Evolutionary conservation across 2,113 vertebrate species (phyloP).

Genomic region (Macrotus californicus): DNA sequence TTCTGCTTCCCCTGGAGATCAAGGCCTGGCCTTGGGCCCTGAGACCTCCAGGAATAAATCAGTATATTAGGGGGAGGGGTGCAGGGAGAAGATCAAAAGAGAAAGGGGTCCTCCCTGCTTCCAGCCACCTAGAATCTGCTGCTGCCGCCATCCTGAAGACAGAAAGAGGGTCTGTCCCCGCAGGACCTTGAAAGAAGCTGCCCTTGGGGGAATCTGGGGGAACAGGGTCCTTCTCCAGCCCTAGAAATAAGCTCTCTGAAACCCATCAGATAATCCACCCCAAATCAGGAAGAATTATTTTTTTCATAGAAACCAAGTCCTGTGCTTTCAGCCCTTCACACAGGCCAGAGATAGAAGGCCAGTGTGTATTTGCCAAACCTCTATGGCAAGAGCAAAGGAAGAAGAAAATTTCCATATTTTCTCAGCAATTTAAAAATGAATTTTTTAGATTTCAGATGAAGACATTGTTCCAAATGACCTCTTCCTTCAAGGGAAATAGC

Average conservation of each 20-base stretch:
- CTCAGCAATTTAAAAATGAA: constrained; percentile 23
- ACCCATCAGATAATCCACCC: neutral
- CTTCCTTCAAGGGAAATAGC: constrained; percentile 25
- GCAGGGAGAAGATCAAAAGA: constrained; percentile 37
- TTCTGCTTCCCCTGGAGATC: constrained; percentile 73
- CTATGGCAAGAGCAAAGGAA: neutral
- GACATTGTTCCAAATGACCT: constrained; percentile 25
- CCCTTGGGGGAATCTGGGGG: neutral
- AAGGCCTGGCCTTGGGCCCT: constrained; percentile 59
- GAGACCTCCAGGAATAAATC: constrained; percentile 61
- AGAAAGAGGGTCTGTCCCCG: neutral
- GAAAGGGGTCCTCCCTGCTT: constrained; percentile 28
- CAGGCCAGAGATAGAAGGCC: neutral
- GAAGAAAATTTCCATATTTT: constrained; percentile 35
- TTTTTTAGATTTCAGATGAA: neutral
- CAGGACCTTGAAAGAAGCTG: neutral
- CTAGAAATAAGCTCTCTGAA: neutral
- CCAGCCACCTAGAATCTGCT: neutral
- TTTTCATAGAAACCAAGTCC: neutral
- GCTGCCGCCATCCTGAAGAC: neutral
- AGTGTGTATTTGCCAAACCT: neutral
- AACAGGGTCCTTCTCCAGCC: neutral
- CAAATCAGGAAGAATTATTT: neutral
- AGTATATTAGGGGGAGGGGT: constrained; percentile 62
- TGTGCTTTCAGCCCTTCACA: neutral